Evolutionary conservation across 1,140 invertebrate genomes (phyloP).

Genomic region (Drosophila kanapiae): DNA sequence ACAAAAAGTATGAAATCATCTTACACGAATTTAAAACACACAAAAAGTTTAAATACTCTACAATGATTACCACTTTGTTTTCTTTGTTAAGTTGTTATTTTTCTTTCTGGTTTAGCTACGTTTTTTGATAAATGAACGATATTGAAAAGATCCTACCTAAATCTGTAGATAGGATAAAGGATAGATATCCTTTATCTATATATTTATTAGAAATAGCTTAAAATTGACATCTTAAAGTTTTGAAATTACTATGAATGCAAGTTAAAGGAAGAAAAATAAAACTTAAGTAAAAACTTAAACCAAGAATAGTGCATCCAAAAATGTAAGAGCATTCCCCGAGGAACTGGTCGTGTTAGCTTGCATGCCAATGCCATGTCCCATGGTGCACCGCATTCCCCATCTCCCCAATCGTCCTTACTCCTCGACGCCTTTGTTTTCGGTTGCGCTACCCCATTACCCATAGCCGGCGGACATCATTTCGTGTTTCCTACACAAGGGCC

Average conservation of each 20-base stretch:
- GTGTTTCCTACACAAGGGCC: conserved; percentile 31
- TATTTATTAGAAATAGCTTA: too few species aligned
- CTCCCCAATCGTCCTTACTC: conserved; percentile 5
- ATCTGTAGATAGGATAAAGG: too few species aligned
- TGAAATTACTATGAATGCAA: too few species aligned
- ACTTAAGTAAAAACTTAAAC: too few species aligned
- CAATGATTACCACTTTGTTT: too few species aligned
- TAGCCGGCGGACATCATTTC: conserved; percentile 52
- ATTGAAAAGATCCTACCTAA: neutral
- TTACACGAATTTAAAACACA: neutral
- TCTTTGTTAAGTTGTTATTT: neutral
- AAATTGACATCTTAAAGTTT: too few species aligned
- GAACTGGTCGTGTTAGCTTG: neutral
- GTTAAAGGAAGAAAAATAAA: too few species aligned
- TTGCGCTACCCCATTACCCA: conserved; percentile 57
- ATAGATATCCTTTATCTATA: too few species aligned
- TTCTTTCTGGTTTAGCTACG: neutral
- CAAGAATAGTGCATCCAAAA: too few species aligned
- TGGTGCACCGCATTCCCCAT: conserved; percentile 6
- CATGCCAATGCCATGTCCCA: conserved; percentile 6
- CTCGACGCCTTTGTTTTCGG: conserved; percentile 32
- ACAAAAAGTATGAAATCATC: conserved; percentile 24
- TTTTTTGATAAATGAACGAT: too few species aligned
- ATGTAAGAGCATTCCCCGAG: conserved; percentile 1
- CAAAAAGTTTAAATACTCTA: neutral